These are phyloP conservation scores for Cliona cf. orientalis DNA, from an alignment of 37 sponge, comb jelly and placozoan species.

Conservation along the genomic window DNA sequence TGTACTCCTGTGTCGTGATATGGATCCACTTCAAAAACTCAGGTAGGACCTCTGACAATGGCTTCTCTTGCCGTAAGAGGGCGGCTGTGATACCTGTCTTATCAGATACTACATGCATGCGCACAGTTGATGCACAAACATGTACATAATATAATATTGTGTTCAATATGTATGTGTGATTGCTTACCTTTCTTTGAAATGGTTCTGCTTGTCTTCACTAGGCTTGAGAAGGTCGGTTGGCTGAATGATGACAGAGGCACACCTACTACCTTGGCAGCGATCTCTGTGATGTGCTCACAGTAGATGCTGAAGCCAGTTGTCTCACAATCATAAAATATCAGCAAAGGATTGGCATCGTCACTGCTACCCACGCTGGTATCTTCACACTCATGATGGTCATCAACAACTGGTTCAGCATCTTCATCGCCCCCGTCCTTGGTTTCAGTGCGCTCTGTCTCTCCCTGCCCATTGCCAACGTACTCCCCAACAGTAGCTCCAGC, in stretches of 20 bases:
- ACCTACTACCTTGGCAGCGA: constrained; percentile 39
- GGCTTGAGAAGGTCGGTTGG: constrained; percentile 21
- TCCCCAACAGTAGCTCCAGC: constrained; percentile 9
- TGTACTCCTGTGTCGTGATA: constrained; percentile 5
- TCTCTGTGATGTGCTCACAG: constrained; percentile 41
- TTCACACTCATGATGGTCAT: background rate
- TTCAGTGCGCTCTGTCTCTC: background rate
- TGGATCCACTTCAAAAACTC: constrained; percentile 44
- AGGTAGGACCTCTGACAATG: constrained; percentile 30
- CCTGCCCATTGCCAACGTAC: constrained; percentile 24
- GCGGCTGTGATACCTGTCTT: constrained; percentile 38
- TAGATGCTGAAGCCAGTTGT: constrained; percentile 13
- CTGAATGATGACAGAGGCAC: constrained; percentile 9
- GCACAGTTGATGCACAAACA: no score
- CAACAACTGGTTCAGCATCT: constrained; percentile 9
- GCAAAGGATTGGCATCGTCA: constrained; percentile 4
- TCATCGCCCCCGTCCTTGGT: background rate
- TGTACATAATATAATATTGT: no score
- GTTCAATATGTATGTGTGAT: no score
- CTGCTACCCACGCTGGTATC: constrained; percentile 1
- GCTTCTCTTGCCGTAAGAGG: constrained; percentile 1
- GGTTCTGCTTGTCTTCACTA: constrained; percentile 23
- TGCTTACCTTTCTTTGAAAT: constrained; percentile 26
- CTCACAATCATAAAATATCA: background rate
- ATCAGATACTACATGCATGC: constrained; percentile 7